Evolutionary conservation across 2,113 vertebrate species (phyloP).

Genomic region (Campylomormyrus tamandua): DNA sequence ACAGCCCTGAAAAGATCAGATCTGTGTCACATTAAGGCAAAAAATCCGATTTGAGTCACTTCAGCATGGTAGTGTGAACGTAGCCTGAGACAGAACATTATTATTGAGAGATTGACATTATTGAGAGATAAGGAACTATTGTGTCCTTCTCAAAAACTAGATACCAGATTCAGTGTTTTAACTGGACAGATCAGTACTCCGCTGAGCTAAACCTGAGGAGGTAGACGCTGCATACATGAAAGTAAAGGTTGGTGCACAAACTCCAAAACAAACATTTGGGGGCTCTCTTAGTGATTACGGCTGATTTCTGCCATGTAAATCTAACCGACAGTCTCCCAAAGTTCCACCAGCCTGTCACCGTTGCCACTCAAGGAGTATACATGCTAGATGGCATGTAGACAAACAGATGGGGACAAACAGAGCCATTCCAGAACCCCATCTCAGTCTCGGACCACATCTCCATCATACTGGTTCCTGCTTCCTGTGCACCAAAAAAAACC

Average conservation of each 20-base stretch:
- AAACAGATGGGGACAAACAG: neutral
- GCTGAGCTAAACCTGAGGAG: neutral
- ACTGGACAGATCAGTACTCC: neutral
- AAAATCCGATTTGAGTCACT: too few relatives aligned
- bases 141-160: neutral
- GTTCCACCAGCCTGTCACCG: neutral
- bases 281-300: neutral
- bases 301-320: neutral
- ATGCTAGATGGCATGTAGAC: neutral
- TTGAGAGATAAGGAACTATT: neutral
- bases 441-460: too few relatives aligned
- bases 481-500: too few relatives aligned
- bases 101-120: neutral
- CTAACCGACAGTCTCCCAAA: neutral
- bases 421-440: too few relatives aligned
- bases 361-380: neutral
- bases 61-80: too few relatives aligned
- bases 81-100: neutral
- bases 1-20: too few relatives aligned
- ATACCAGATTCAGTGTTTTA: neutral
- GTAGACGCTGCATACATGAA: neutral
- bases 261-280: neutral
- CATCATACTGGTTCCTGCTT: too few relatives aligned
- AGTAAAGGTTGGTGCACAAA: neutral
- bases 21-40: too few relatives aligned